Evolutionary conservation across 2,797 vertebrate species (phyloP).

Genomic region (Melopsittacus undulatus): DNA sequence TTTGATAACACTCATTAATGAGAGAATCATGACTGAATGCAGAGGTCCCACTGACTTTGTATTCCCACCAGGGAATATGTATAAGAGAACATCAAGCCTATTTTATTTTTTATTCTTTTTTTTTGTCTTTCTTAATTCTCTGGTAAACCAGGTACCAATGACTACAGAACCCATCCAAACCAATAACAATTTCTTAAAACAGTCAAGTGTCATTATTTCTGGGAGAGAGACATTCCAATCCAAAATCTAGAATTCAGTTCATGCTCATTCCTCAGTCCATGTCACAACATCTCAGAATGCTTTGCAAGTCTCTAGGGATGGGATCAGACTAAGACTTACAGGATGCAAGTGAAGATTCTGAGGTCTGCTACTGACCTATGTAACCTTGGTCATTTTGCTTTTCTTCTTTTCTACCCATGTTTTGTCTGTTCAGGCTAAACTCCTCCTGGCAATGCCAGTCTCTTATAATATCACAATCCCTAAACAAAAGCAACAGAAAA

Average conservation of each 20-base stretch:
- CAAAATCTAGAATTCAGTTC: neutral
- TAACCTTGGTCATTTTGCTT: neutral
- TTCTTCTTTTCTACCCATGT: neutral
- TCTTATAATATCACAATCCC: neutral
- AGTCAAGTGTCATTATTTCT: neutral
- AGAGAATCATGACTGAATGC: neutral
- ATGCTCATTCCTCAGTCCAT: neutral
- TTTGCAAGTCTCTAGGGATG: neutral
- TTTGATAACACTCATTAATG: neutral
- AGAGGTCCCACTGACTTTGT: neutral
- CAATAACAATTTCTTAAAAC: neutral
- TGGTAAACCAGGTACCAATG: neutral
- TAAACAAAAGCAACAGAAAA: neutral
- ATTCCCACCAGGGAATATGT: neutral
- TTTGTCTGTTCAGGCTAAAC: neutral
- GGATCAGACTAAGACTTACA: neutral
- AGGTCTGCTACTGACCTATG: accelerated
- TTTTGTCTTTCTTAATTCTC: neutral
- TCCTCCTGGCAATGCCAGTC: neutral
- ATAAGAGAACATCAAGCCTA: neutral
- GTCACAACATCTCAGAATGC: neutral
- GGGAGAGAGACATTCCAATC: neutral
- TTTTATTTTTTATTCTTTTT: neutral
- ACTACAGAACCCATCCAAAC: neutral
- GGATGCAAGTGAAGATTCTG: neutral